phyloP scores from a whole-genome alignment of 2,797 vertebrate species.

The Sebastes variabilis region DNA sequence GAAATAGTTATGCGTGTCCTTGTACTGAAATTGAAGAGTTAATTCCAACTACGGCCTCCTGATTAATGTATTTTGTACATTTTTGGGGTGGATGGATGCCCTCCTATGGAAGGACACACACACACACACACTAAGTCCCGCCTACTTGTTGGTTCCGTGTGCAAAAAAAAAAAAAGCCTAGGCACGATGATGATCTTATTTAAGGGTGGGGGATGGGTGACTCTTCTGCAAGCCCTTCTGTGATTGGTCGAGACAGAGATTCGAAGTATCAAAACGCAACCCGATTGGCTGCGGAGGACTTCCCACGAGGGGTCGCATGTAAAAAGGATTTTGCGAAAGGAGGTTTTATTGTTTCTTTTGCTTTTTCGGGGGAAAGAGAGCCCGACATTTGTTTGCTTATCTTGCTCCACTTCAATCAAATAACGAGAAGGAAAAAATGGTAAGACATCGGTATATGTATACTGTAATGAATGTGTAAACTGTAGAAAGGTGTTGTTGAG shows the following conservation, averaged over 20 bases:
- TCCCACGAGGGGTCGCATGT: slow-evolving; percentile 71
- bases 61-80: slow-evolving; percentile 23
- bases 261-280: slow-evolving; percentile 75
- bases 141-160: slow-evolving; percentile 80
- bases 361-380: slow-evolving; percentile 75
- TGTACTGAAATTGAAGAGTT: background rate
- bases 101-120: slow-evolving; percentile 65
- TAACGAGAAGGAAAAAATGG: slow-evolving; percentile 79
- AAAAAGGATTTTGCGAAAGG: slow-evolving; percentile 76
- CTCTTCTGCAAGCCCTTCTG: slow-evolving; percentile 32
- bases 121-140: slow-evolving; percentile 51
- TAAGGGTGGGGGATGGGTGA: slow-evolving; percentile 81
- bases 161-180: slow-evolving; percentile 62
- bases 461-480: background rate
- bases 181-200: slow-evolving; percentile 47
- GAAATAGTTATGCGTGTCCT: background rate
- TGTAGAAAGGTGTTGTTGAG: slow-evolving; percentile 37
- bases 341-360: slow-evolving; percentile 85
- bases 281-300: slow-evolving; percentile 65
- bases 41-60: background rate
- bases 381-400: slow-evolving; percentile 58
- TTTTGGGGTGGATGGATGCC: slow-evolving; percentile 38
- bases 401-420: slow-evolving; percentile 70
- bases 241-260: slow-evolving; percentile 73
- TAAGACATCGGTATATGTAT: slow-evolving; percentile 27